Conservation (phyloP, 2,797 vertebrate species). For the Pseudomugil gertrudae region DNA sequence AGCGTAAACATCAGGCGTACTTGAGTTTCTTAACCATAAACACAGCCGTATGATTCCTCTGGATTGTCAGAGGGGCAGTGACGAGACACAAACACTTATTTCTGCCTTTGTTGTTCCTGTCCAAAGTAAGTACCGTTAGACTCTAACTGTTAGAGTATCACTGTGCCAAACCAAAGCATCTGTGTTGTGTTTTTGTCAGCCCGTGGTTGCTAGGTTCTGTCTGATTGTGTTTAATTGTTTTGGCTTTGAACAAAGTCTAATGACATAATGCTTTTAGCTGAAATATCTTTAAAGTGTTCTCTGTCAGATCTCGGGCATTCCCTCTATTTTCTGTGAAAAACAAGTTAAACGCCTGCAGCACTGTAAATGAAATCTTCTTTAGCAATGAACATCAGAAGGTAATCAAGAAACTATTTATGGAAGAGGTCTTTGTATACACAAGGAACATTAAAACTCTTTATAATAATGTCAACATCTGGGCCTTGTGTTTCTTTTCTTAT, state of each 20-base stretch:
- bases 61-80: slow-evolving; percentile 6
- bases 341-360: neutral
- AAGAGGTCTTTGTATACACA: neutral
- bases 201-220: slow-evolving; percentile 16
- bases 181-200: slow-evolving; percentile 40
- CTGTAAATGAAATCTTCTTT: neutral
- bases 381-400: neutral
- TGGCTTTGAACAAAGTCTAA: slow-evolving; percentile 21
- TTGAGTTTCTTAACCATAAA: slow-evolving; percentile 23
- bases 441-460: neutral
- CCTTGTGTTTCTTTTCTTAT: neutral
- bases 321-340: slow-evolving; percentile 6
- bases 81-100: slow-evolving; percentile 11
- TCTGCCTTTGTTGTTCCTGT: slow-evolving; percentile 22
- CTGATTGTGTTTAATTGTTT: slow-evolving; percentile 30
- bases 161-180: slow-evolving; percentile 42
- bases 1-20: no score
- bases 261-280: slow-evolving; percentile 28
- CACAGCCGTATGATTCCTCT: slow-evolving; percentile 3
- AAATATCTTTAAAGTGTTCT: slow-evolving; percentile 11
- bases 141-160: slow-evolving; percentile 31
- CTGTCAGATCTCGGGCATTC: slow-evolving; percentile 11
- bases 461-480: neutral
- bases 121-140: slow-evolving; percentile 19
- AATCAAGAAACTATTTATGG: neutral